Evolutionary conservation across 2,888 invertebrate species (phyloP), one percentile per base, ranked within the genome.

Genomic region (Pyrocoelia pectoralis): DNA sequence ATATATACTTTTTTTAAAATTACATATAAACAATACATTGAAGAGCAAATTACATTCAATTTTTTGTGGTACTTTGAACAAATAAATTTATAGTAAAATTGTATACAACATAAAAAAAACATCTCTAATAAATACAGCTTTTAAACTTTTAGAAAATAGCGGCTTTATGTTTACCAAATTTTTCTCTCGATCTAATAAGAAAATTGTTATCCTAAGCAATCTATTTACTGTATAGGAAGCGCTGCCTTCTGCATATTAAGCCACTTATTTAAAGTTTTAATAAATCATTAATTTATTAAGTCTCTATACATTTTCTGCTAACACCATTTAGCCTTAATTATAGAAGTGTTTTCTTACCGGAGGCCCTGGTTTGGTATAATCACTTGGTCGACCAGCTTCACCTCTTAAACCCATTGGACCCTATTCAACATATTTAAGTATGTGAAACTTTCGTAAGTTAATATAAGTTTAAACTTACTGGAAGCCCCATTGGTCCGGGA

Each of bases 401-500:
- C 92, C 92, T 78, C 91, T 88, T 72, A 89, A 85, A 74, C 90
- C 94, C 87, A 89, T 93, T 70, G 90, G 94, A 76, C 94, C 93
- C 92, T 90, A 69, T 50, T 14, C 40, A 41, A 13, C 28, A 19
- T 38, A 1, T 56, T 13, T 15, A n/a, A n/a, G n/a, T n/a, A n/a
- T n/a, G 12, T 50, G 1, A 10, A 24, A 29, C 9, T 19, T 18
- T 48, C n/a, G 8, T 17, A 29, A 18, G 14, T 10, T 4, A 49
- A 5, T 33, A n/a, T 3, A 1, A 3, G n/a, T 51, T 40, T 28
- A 52, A 68, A 91, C 92, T 89, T 87, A 96, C 96, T 80, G 97
- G 97, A 77, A 97, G 84, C 76, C 97, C 97, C 95, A 97, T 97
- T 57, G 96, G 96, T 72, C 97, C 97, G 61, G 91, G 89, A 80